Conservation (phyloP, 2,113 vertebrate species). For the Protobothrops flavoviridis region DNA sequence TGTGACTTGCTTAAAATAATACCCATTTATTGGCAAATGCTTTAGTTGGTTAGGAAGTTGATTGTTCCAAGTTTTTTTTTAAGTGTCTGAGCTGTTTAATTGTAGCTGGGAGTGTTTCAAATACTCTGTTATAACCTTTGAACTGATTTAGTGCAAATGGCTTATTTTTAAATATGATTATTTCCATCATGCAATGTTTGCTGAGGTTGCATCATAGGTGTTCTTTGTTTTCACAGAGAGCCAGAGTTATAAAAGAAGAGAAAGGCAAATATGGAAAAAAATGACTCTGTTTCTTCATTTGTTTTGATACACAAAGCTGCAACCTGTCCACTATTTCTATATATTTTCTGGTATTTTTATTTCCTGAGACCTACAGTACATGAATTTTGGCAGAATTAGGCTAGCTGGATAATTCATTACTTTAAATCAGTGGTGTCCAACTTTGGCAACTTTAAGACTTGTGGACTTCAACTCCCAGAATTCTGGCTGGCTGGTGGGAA, state of each 20-base stretch:
- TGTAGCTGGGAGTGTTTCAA: background rate
- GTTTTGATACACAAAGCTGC: background rate
- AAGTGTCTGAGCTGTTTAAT: background rate
- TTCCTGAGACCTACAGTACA: background rate
- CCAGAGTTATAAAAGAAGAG: background rate
- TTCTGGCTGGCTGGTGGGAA: background rate
- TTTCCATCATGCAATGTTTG: background rate
- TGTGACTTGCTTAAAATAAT: background rate
- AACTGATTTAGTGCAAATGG: background rate
- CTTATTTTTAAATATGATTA: constrained; percentile 20
- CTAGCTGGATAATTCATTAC: background rate
- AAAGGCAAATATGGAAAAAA: background rate
- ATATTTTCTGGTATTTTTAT: background rate
- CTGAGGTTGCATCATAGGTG: background rate
- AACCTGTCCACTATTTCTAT: background rate
- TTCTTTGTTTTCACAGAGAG: background rate
- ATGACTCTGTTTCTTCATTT: background rate
- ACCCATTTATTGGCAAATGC: background rate
- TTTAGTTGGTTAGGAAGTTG: background rate
- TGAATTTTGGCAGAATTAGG: background rate
- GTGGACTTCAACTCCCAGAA: background rate
- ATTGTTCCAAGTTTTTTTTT: background rate
- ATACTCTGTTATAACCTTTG: background rate
- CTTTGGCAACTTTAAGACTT: background rate
- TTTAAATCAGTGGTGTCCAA: background rate